Evolutionary conservation across 2,888 invertebrate genomes (phyloP).

Genomic region (Chymomyza fuscimana): DNA sequence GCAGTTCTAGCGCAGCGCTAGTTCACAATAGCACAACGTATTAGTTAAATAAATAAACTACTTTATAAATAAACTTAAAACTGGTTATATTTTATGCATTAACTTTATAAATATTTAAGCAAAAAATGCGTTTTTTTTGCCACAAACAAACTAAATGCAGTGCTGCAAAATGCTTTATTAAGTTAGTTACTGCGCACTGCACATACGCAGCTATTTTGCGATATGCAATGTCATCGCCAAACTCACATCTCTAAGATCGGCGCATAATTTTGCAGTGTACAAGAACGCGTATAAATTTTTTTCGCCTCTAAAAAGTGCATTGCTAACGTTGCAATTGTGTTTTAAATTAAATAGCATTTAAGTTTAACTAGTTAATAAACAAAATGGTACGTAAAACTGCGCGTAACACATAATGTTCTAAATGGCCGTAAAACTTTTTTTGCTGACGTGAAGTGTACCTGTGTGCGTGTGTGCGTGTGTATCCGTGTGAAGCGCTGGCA

Average conservation of each 20-base stretch:
- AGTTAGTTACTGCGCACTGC: not conserved
- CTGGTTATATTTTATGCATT: too few relatives aligned
- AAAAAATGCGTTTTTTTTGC: not conserved
- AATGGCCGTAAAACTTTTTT: constrained; percentile 29
- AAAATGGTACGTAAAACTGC: constrained; percentile 50
- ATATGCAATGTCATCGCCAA: not conserved
- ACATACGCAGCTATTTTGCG: not conserved
- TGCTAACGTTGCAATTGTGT: constrained; percentile 32
- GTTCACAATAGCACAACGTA: not conserved
- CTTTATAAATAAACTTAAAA: too few relatives aligned
- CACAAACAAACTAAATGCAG: not conserved
- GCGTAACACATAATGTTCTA: not conserved
- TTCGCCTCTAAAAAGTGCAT: constrained; percentile 33
- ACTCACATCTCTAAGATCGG: not conserved
- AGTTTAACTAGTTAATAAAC: constrained; percentile 42
- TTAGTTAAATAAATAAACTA: too few relatives aligned
- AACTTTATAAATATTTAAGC: not conserved
- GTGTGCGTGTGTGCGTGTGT: not conserved
- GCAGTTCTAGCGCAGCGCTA: not conserved
- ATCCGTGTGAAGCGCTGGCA: constrained; percentile 11
- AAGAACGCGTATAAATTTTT: constrained; percentile 8
- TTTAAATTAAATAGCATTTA: constrained; percentile 43
- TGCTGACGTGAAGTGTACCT: not conserved
- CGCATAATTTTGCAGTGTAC: constrained; percentile 36
- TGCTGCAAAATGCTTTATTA: not conserved